phyloP scores from a whole-genome alignment of 1,140 invertebrate species.

The Apis dorsata region DNA sequence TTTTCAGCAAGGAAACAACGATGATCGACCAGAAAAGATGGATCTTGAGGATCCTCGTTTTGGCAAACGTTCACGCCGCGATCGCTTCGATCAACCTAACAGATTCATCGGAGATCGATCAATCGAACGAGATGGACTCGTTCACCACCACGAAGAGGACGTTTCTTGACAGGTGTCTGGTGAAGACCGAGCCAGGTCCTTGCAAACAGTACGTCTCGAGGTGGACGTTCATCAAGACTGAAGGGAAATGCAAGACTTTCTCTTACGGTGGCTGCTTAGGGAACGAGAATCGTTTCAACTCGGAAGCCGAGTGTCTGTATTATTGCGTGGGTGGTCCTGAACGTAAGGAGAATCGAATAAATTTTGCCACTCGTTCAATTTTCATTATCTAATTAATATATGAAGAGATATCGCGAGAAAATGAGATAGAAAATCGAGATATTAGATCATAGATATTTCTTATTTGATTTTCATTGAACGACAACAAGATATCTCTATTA shows the following conservation, averaged over 20 bases:
- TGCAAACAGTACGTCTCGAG: constrained; percentile 86
- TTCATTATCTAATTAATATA: too few species aligned
- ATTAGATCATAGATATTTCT: not conserved
- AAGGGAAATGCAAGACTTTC: constrained; percentile 85
- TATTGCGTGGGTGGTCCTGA: constrained; percentile 82
- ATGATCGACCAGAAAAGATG: constrained; percentile 69
- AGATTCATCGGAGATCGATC: constrained; percentile 64
- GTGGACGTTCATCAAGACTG: constrained; percentile 86
- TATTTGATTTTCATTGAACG: too few species aligned
- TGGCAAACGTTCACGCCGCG: constrained; percentile 60
- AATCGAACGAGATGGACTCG: constrained; percentile 59
- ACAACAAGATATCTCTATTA: not conserved
- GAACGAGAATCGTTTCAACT: constrained; percentile 89
- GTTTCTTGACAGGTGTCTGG: constrained; percentile 73
- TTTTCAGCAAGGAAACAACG: constrained; percentile 72
- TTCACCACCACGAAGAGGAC: constrained; percentile 63
- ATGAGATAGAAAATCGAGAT: not conserved
- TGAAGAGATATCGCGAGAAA: not conserved
- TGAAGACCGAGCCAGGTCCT: constrained; percentile 82
- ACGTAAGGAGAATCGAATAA: constrained; percentile 69
- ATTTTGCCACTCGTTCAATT: not conserved
- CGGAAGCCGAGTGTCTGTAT: constrained; percentile 85
- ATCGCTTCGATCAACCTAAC: constrained; percentile 60
- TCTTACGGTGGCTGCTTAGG: constrained; percentile 89
- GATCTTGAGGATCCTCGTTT: constrained; percentile 72